These are phyloP conservation scores for Tupaia chinensis DNA, from an alignment of 2,113 vertebrate genomes.

Conservation along the genomic window DNA sequence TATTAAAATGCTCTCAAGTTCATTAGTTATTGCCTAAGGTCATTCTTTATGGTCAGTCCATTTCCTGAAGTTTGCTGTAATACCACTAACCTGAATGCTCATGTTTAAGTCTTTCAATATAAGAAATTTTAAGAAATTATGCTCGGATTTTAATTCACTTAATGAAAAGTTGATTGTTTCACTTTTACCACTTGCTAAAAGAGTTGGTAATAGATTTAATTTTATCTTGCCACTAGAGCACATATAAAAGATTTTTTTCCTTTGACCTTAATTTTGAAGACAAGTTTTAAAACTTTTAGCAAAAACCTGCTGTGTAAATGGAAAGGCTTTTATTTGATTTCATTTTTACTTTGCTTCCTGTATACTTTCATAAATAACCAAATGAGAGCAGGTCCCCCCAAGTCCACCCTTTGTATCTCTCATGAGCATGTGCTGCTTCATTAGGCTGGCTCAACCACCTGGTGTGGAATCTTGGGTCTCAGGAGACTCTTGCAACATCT, in stretches of 20 bases:
- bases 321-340: conserved; percentile 34
- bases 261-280: conserved; percentile 25
- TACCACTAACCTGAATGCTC: conserved; percentile 75
- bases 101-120: conserved; percentile 72
- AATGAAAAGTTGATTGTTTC: conserved; percentile 58
- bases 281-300: conserved; percentile 44
- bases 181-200: conserved; percentile 53
- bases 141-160: conserved; percentile 68
- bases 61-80: conserved; percentile 80
- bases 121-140: conserved; percentile 61
- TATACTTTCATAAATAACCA: conserved; percentile 61
- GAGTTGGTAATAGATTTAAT: conserved; percentile 43
- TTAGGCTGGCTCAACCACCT: conserved; percentile 91
- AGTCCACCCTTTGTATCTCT: conserved; percentile 78
- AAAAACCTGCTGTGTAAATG: conserved; percentile 18
- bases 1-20: conserved; percentile 88
- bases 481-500: conserved; percentile 90
- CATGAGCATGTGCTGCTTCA: conserved; percentile 83
- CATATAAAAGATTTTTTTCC: background rate
- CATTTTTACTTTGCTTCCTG: background rate
- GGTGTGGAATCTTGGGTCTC: conserved; percentile 86
- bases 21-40: conserved; percentile 91
- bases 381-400: conserved; percentile 69
- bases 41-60: conserved; percentile 85
- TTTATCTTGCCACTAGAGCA: background rate